Conservation (phyloP, 1,140 invertebrate species). For the Caenorhabditis tropicalis region DNA sequence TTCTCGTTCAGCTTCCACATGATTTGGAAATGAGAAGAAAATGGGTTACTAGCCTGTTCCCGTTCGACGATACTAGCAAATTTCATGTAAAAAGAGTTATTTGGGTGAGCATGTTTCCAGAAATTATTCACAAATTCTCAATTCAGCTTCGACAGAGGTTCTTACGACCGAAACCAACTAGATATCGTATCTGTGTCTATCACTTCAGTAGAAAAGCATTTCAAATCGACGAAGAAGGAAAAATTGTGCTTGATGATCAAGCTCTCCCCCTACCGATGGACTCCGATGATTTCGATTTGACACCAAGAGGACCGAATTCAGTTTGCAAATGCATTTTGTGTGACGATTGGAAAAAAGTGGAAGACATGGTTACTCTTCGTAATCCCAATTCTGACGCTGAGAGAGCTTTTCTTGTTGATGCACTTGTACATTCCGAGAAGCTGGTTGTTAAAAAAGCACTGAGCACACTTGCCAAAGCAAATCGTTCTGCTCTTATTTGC, state of each 20-base stretch:
- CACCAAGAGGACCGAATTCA: not conserved
- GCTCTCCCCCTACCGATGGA: constrained; percentile 26
- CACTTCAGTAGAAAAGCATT: constrained; percentile 22
- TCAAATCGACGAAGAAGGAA: not conserved
- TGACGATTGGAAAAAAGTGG: constrained; percentile 19
- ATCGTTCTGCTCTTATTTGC: not conserved
- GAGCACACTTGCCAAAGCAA: not conserved
- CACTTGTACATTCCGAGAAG: constrained; percentile 24
- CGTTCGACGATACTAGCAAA: not conserved
- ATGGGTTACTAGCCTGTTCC: constrained; percentile 18
- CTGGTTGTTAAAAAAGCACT: not conserved
- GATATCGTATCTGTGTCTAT: constrained; percentile 43
- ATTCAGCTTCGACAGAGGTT: constrained; percentile 17
- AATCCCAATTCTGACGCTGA: constrained; percentile 35
- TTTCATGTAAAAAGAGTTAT: not conserved
- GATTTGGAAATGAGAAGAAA: constrained; percentile 7
- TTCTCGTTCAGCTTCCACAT: constrained; percentile 13
- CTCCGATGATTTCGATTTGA: constrained; percentile 34
- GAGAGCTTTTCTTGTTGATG: constrained; percentile 35
- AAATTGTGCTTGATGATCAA: not conserved
- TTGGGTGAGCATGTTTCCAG: not conserved
- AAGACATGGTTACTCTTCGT: constrained; percentile 11
- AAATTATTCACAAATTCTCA: not conserved
- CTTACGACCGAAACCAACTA: constrained; percentile 21
- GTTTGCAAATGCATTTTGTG: constrained; percentile 31